Conservation (phyloP, 2,888 invertebrate genomes). For the Encarsia formosa region DNA sequence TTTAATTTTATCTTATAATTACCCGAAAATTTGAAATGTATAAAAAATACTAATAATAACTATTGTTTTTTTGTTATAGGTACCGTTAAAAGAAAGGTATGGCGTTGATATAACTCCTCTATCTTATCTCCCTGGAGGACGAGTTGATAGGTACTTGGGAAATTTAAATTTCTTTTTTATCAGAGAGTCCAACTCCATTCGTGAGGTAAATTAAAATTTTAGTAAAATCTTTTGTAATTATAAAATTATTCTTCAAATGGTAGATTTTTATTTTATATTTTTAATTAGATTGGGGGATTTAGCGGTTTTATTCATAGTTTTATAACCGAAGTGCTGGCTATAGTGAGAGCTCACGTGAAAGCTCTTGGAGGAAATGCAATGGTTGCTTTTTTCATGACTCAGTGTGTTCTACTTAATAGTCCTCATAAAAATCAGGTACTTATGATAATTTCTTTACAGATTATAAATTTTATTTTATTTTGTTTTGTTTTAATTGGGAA, state of each 20-base stretch:
- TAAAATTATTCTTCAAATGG: too few relatives aligned
- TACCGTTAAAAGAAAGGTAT: slow-evolving; percentile 55
- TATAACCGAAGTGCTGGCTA: slow-evolving; percentile 87
- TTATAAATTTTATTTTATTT: too few relatives aligned
- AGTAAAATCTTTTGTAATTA: too few relatives aligned
- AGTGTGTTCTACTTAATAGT: slow-evolving; percentile 85
- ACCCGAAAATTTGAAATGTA: too few relatives aligned
- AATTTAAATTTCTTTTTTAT: slow-evolving; percentile 93
- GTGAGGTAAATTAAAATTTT: slow-evolving; percentile 72
- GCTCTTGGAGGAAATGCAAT: slow-evolving; percentile 93
- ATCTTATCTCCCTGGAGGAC: slow-evolving; percentile 72
- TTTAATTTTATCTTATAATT: too few relatives aligned
- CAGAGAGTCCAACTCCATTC: slow-evolving; percentile 85
- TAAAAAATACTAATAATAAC: too few relatives aligned
- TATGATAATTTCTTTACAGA: background rate
- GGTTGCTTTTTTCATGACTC: slow-evolving; percentile 89
- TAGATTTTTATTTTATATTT: slow-evolving; percentile 13
- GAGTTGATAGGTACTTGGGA: slow-evolving; percentile 78
- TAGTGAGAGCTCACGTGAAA: slow-evolving; percentile 88
- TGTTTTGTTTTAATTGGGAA: too few relatives aligned
- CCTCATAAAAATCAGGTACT: slow-evolving; percentile 93
- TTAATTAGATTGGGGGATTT: slow-evolving; percentile 73
- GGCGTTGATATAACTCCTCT: slow-evolving; percentile 80
- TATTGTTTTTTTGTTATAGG: slow-evolving; percentile 31
- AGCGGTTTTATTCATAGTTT: slow-evolving; percentile 94